Conservation (phyloP, 2,888 invertebrate genomes). For the Diarsia dahlii region DNA sequence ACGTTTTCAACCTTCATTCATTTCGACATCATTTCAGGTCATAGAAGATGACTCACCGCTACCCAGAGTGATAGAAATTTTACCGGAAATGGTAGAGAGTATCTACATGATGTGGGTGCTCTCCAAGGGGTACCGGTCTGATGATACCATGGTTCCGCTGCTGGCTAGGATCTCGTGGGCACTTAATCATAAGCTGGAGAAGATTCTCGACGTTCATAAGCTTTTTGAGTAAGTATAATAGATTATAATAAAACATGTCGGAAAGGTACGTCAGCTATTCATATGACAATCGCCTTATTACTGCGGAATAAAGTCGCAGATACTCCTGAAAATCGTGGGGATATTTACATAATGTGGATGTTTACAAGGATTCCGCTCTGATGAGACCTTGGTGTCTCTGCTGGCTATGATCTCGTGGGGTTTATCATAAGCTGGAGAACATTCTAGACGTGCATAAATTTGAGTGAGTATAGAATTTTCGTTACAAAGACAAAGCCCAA, state of each 20-base stretch:
- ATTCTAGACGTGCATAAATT: too few relatives aligned
- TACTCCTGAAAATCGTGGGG: too few relatives aligned
- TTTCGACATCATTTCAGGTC: constrained; percentile 83
- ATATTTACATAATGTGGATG: too few relatives aligned
- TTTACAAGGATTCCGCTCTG: too few relatives aligned
- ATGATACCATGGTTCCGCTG: constrained; percentile 96
- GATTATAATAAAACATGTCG: background rate
- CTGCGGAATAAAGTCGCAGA: too few relatives aligned
- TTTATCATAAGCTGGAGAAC: too few relatives aligned
- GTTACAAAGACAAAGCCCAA: too few relatives aligned
- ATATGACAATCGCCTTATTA: too few relatives aligned
- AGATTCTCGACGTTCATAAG: constrained; percentile 92
- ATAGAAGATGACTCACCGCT: constrained; percentile 93
- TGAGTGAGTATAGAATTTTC: too few relatives aligned
- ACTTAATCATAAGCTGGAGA: constrained; percentile 94
- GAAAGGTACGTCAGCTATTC: background rate
- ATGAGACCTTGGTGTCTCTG: too few relatives aligned
- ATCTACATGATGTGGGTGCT: constrained; percentile 98
- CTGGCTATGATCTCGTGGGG: too few relatives aligned
- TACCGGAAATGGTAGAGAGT: constrained; percentile 95
- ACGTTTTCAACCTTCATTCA: background rate
- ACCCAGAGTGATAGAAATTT: constrained; percentile 92
- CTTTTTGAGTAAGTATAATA: constrained; percentile 94
- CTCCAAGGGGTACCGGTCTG: constrained; percentile 95
- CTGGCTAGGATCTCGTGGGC: constrained; percentile 96